Evolutionary conservation across 2,113 vertebrate species (phyloP).

Genomic region (Micromys minutus): DNA sequence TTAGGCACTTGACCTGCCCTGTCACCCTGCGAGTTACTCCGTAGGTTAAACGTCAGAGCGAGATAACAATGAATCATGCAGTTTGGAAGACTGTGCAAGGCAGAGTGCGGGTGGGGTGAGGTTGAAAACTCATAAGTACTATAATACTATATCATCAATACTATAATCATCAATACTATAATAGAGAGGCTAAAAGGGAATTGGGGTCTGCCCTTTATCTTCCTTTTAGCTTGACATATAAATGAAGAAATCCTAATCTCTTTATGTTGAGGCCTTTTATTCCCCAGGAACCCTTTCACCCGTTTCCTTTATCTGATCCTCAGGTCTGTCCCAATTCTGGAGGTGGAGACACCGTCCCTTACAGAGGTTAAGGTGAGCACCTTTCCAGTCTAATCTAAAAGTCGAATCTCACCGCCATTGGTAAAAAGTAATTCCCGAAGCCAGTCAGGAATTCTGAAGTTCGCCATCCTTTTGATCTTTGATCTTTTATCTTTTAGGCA

Average conservation of each 20-base stretch:
- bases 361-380: neutral
- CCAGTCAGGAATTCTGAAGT: slow-evolving; percentile 11
- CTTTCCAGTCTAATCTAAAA: slow-evolving; percentile 11
- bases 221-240: neutral
- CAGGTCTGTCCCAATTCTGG: neutral
- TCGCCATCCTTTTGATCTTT: neutral
- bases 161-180: neutral
- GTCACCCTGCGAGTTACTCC: neutral
- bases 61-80: neutral
- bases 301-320: neutral
- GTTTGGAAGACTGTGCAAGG: neutral
- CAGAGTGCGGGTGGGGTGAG: neutral
- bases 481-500: neutral
- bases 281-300: neutral
- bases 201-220: neutral
- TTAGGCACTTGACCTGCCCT: neutral
- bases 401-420: neutral
- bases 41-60: neutral
- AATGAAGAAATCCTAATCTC: slow-evolving; percentile 17
- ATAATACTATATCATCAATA: too few species aligned
- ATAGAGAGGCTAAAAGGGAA: neutral
- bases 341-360: neutral
- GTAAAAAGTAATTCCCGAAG: slow-evolving; percentile 26
- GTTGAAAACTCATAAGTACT: slow-evolving; percentile 25
- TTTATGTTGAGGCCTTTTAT: neutral